A percentile compares a stretch with the other conserved stretches of the same genome.
Conservation (phyloP, 1,140 invertebrate species). For the Oryctes rhinoceros region DNA sequence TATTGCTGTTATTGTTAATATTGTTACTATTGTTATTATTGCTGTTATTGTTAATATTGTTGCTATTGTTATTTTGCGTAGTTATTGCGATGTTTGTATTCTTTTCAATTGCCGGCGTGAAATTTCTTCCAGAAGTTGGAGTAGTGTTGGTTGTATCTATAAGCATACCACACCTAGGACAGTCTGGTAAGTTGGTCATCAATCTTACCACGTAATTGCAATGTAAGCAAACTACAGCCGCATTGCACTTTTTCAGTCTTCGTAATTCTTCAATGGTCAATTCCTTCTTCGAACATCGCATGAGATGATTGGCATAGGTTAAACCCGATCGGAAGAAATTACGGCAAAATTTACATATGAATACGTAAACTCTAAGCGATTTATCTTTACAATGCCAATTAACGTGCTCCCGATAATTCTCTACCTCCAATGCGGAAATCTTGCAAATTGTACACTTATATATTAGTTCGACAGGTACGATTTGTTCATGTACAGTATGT, state of each 20-base stretch:
- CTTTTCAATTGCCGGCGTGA: background rate
- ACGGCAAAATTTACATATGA: slow-evolving; percentile 54
- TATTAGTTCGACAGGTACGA: slow-evolving; percentile 36
- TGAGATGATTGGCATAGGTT: slow-evolving; percentile 52
- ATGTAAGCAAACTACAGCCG: background rate
- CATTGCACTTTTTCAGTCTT: slow-evolving; percentile 22
- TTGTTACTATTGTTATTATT: background rate
- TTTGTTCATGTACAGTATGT: slow-evolving; percentile 37
- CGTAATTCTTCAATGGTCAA: slow-evolving; percentile 22
- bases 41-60: background rate
- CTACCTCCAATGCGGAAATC: slow-evolving; percentile 36
- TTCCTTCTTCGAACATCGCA: slow-evolving; percentile 44
- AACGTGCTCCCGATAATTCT: slow-evolving; percentile 49
- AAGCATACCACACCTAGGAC: slow-evolving; percentile 37
- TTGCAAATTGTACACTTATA: slow-evolving; percentile 52
- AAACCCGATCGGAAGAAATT: slow-evolving; percentile 54
- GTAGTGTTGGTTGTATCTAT: slow-evolving; percentile 15
- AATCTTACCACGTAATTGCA: slow-evolving; percentile 23
- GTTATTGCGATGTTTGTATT: background rate
- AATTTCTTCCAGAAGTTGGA: background rate
- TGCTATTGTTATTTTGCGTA: no score
- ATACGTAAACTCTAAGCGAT: slow-evolving; percentile 52
- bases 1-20: background rate
- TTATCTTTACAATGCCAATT: slow-evolving; percentile 49
- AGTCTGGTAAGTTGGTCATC: slow-evolving; percentile 9